Evolutionary conservation across 2,113 vertebrate genomes (phyloP), one percentile per base, ranked within the genome.

Genomic region (Nerophis ophidion): DNA sequence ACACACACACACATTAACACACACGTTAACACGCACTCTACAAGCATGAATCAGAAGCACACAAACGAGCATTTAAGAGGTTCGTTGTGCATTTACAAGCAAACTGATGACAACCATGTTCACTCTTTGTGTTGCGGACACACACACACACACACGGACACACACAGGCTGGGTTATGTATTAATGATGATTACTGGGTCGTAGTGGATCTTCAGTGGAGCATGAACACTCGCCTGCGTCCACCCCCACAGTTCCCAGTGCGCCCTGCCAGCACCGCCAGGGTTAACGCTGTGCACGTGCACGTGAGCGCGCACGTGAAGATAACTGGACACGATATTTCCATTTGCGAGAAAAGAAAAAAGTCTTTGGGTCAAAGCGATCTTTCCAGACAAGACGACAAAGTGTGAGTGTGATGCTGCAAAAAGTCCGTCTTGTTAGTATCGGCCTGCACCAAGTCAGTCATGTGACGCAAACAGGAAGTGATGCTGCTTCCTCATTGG

Each of bases 151-250:
- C 56, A 26, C 26, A 26, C 26, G 26, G 26, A 26, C 26, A 26
- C 10, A 48, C n/a, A 50, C 59, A 64, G 19, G 19, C 66, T 62
- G 53, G 53, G 74, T 76, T 74, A 85, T 83, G 74, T 81, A 83
- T 86, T 82, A 83, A 77, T 81, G 79, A 86, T 86, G 75, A 83
- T 84, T 74, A 82, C 77, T 67, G 53, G 65, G 67, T 77, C 74
- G 79, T 81, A 80, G 60, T 61, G 59, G 57, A 77, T 79, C 69
- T 67, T 81, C 79, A 82, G 59, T 71, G 72, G 72, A 80, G 82
- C 81, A 67, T 86, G 77, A 87, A 86, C 40, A 48, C 74, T 74
- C 33, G 49, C 66, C 70, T 75, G n/a, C 54, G 8, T 84, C 77
- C 80, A 74, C 83, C 85, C 83, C 77, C 80, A 70, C 63, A 80